Percentiles rank a stretch among this genome's conserved stretches.
Evolutionary conservation across 2,113 vertebrate genomes (phyloP).

Genomic region (Tapirus terrestris): DNA sequence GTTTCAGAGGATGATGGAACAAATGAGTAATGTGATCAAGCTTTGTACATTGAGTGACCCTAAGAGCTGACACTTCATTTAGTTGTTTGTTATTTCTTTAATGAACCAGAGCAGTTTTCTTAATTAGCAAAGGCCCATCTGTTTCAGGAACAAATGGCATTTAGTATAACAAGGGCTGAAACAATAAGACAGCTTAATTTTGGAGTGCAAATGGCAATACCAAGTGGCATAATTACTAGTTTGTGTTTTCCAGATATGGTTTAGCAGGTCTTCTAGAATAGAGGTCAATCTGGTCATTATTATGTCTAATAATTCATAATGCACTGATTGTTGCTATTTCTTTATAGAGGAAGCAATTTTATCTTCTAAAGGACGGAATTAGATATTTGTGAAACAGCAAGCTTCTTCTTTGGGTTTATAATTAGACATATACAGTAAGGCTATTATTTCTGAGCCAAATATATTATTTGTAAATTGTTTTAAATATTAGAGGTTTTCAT

Average conservation of each 20-base stretch:
- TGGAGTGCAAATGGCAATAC: slow-evolving; percentile 51
- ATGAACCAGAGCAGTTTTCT: slow-evolving; percentile 53
- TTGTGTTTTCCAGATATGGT: slow-evolving; percentile 47
- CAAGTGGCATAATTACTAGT: slow-evolving; percentile 47
- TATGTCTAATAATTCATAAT: slow-evolving; percentile 40
- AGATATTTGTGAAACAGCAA: not conserved
- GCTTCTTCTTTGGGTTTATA: not conserved
- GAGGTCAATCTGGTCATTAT: not conserved
- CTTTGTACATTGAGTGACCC: slow-evolving; percentile 50
- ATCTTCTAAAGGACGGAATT: not conserved
- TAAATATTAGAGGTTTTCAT: not conserved
- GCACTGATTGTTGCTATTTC: not conserved
- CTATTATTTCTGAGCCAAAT: not conserved
- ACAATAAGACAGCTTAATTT: slow-evolving; percentile 60
- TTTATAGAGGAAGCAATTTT: not conserved
- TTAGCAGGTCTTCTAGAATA: slow-evolving; percentile 43
- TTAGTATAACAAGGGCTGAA: slow-evolving; percentile 58
- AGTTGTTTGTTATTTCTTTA: slow-evolving; percentile 74
- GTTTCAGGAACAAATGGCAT: slow-evolving; percentile 72
- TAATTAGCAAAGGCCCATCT: slow-evolving; percentile 71
- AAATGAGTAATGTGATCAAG: slow-evolving; percentile 53
- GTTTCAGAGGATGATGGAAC: slow-evolving; percentile 60
- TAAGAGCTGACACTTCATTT: slow-evolving; percentile 63
- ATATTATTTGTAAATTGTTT: not conserved
- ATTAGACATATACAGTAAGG: slow-evolving; percentile 1